Percentiles rank a stretch among this genome's conserved stretches.
Conservation (phyloP, 2,113 vertebrate genomes). For the Eidolon helvum region DNA sequence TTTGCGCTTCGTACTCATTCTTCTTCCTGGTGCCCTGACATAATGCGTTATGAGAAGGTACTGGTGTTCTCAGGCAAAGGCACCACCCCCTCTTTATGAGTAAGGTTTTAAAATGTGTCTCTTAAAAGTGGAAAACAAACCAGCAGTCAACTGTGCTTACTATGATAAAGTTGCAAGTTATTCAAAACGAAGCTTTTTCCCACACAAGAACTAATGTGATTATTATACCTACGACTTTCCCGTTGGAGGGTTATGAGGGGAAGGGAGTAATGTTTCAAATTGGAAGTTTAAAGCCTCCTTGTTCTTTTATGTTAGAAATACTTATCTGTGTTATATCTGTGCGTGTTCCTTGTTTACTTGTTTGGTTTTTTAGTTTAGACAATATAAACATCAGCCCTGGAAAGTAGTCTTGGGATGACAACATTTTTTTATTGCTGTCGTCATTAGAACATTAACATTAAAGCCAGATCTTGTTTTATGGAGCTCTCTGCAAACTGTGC, state of each 20-base stretch:
- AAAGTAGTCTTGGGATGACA: neutral
- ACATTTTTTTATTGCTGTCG: slow-evolving; percentile 64
- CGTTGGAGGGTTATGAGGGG: neutral
- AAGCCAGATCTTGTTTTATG: slow-evolving; percentile 84
- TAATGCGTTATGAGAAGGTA: slow-evolving; percentile 63
- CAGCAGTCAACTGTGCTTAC: neutral
- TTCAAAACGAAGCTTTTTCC: slow-evolving; percentile 17
- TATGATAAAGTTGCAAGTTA: slow-evolving; percentile 15
- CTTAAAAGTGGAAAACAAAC: slow-evolving; percentile 40
- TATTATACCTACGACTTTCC: neutral
- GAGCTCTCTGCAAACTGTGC: slow-evolving; percentile 76
- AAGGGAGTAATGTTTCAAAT: neutral
- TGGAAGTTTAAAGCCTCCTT: neutral
- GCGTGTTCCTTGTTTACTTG: neutral
- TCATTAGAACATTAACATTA: slow-evolving; percentile 79
- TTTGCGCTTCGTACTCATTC: slow-evolving; percentile 71
- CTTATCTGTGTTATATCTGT: neutral
- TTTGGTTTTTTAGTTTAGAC: slow-evolving; percentile 38
- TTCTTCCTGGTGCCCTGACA: slow-evolving; percentile 52
- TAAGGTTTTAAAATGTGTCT: slow-evolving; percentile 5
- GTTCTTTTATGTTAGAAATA: slow-evolving; percentile 28
- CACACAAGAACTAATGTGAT: slow-evolving; percentile 10
- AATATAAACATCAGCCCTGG: slow-evolving; percentile 19
- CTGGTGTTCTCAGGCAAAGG: slow-evolving; percentile 49
- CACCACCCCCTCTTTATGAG: slow-evolving; percentile 39